Evolutionary conservation across 2,888 invertebrate genomes (phyloP), one percentile per base, ranked within the genome.

Genomic region (Dryobotodes eremita): DNA sequence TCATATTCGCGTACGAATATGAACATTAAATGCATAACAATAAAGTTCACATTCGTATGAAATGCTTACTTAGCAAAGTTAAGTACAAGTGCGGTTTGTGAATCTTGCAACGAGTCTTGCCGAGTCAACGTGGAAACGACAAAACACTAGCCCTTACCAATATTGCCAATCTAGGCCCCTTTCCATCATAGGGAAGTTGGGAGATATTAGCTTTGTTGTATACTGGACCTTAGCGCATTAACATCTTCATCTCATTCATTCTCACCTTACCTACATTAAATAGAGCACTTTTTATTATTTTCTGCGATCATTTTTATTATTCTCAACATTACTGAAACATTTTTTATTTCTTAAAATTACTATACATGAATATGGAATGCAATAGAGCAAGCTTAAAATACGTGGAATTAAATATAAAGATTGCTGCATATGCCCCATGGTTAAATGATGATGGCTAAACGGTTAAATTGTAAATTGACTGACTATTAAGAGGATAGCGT

Each of bases 311-410:
- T 77, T 48, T 82, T 82, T 83, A 81, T 80, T 80, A 48, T 55
- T 68, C 76, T 68, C n/a, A 82, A 76, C 61, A 71, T 26, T 50
- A 64, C 57, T 81, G 69, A 59, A 80, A 77, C 80, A 84, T 66
- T 80, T 17, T 64, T 68, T 73, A 74, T 50, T 68, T 59, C 70
- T 26, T 57, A 50, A 59, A 55, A 74, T 69, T 69, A 71, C 59
- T 75, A 76, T 82, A 86, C 80, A 79, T 72, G 83, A 83, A 69
- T 68, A 79, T 78, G 86, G 83, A 86, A 85, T 85, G 84, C 76
- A 74, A 66, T 57, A 76, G 75, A 84, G 57, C 57, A 64, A 82
- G 75, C 78, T 76, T 82, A 85, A 64, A 74, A 66, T 55, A 80
- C 15, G 71, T 76, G 70, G 77, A 77, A 81, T 71, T 76, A 57